Evolutionary conservation across 2,888 invertebrate genomes (phyloP).

Genomic region (Chesias legatella): DNA sequence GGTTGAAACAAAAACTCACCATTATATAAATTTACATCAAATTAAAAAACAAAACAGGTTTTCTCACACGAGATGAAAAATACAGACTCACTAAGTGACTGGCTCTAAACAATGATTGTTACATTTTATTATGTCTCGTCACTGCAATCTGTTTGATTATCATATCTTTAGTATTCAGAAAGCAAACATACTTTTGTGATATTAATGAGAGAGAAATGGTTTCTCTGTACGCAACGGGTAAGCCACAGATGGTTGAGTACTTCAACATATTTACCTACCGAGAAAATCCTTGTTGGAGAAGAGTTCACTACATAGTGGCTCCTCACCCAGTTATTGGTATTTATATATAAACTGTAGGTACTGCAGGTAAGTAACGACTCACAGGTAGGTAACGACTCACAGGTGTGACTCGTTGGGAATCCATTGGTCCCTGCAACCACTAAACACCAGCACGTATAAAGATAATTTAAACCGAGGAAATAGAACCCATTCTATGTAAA

Average conservation of each 20-base stretch:
- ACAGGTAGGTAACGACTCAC: too few species aligned
- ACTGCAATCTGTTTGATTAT: constrained; percentile 19
- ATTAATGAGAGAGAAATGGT: not conserved
- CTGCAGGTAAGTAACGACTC: too few species aligned
- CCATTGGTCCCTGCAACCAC: too few species aligned
- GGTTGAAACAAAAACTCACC: constrained; percentile 16
- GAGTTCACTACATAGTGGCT: too few species aligned
- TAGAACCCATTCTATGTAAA: too few species aligned
- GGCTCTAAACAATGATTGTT: constrained; percentile 37
- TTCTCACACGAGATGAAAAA: constrained; percentile 26
- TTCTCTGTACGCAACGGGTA: constrained; percentile 5
- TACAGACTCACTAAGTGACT: constrained; percentile 38
- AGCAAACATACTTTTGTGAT: not conserved
- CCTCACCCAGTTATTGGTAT: too few species aligned
- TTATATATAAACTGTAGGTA: too few species aligned
- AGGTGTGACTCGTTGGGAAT: too few species aligned
- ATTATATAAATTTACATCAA: constrained; percentile 4
- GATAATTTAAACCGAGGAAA: too few species aligned
- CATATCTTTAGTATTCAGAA: constrained; percentile 22
- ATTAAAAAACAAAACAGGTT: not conserved
- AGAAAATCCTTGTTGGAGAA: too few species aligned
- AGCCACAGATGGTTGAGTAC: not conserved
- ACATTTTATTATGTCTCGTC: constrained; percentile 28
- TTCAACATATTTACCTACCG: too few species aligned
- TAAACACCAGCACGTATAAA: too few species aligned